These are phyloP conservation scores for Heliconius aoede DNA, from an alignment of 2,888 invertebrate species.

Conservation along the genomic window DNA sequence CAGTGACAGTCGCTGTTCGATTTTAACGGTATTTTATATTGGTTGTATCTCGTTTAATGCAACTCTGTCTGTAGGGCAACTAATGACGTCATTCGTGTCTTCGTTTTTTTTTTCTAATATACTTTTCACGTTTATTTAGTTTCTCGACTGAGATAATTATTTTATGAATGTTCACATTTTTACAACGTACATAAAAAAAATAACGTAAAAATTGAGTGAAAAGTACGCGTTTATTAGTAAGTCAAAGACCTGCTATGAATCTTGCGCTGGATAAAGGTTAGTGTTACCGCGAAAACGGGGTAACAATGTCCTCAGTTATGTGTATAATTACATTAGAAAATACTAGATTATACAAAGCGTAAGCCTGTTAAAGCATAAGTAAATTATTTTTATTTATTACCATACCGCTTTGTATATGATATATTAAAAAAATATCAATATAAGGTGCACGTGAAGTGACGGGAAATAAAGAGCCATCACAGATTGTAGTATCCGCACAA, in stretches of 20 bases:
- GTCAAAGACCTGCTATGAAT: constrained; percentile 15
- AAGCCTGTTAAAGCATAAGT: not conserved
- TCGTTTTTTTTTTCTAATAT: not conserved
- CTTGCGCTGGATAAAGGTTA: not conserved
- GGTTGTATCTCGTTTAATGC: constrained; percentile 17
- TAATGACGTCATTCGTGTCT: not conserved
- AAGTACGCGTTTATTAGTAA: not conserved
- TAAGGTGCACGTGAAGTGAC: constrained; percentile 4
- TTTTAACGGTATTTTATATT: constrained; percentile 15
- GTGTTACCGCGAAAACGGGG: not conserved
- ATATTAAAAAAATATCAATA: not conserved
- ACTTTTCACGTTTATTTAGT: no score
- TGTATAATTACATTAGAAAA: not conserved
- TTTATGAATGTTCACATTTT: no score
- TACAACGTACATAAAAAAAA: not conserved
- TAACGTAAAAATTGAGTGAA: not conserved
- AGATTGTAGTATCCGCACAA: constrained; percentile 36
- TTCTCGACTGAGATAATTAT: no score
- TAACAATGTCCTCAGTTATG: not conserved
- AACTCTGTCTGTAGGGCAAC: not conserved
- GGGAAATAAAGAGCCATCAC: constrained; percentile 20
- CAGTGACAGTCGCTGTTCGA: constrained; percentile 2
- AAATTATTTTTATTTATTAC: not conserved
- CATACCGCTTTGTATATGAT: not conserved
- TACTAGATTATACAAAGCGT: not conserved